Conservation (phyloP, 2,888 invertebrate species). For the Hedya salicella region DNA sequence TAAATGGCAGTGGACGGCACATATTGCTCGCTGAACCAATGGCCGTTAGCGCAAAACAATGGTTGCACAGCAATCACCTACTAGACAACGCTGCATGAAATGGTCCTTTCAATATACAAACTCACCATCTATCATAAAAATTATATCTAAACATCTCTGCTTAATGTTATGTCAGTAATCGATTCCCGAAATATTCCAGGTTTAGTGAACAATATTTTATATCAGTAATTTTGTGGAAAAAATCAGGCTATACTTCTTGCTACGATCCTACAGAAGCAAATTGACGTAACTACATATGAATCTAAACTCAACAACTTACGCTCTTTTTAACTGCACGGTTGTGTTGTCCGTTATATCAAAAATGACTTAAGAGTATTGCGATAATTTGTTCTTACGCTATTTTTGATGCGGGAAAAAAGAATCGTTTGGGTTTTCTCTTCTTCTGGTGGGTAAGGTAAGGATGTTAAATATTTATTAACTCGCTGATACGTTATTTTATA, state of each 20-base stretch:
- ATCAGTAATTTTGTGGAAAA: not conserved
- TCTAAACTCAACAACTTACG: not conserved
- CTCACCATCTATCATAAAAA: no score
- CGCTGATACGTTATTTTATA: slow-evolving; percentile 15
- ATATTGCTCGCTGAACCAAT: no score
- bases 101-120: no score
- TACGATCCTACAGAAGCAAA: not conserved
- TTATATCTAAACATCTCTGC: not conserved
- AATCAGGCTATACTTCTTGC: not conserved
- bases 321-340: not conserved
- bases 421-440: not conserved
- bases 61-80: no score
- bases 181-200: not conserved
- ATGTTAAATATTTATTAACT: slow-evolving; percentile 7
- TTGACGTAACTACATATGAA: not conserved
- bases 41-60: no score
- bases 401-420: not conserved
- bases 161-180: not conserved
- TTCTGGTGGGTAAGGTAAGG: not conserved
- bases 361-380: not conserved
- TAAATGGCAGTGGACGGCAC: no score
- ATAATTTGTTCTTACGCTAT: not conserved
- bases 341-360: not conserved
- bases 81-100: no score
- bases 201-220: not conserved